A percentile compares a stretch with the other conserved stretches of the same genome.
These are phyloP conservation scores for Polypterus senegalus DNA, from an alignment of 2,113 vertebrate species.

Conservation along the genomic window DNA sequence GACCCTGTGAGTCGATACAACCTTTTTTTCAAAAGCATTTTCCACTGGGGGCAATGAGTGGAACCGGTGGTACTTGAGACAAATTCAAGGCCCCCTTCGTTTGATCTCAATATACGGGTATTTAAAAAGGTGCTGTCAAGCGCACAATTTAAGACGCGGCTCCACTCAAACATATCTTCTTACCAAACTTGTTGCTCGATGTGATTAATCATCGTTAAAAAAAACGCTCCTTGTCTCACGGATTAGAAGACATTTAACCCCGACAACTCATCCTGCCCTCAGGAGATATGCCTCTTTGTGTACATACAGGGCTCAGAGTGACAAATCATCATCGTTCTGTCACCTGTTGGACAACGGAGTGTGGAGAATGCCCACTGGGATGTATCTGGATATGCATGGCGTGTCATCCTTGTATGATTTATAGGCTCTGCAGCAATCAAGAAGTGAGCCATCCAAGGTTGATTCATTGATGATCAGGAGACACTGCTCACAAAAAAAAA, in stretches of 20 bases:
- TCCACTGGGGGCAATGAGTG: too few relatives aligned
- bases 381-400: conserved; percentile 15
- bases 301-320: conserved; percentile 10
- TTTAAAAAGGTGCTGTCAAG: conserved; percentile 1
- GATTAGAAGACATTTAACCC: conserved; percentile 26
- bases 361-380: conserved; percentile 23
- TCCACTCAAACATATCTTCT: conserved; percentile 1
- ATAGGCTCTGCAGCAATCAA: too few relatives aligned
- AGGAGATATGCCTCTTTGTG: conserved; percentile 27
- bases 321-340: conserved; percentile 24
- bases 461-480: too few relatives aligned
- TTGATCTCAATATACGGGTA: not conserved
- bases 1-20: too few relatives aligned
- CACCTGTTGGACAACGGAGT: conserved; percentile 11
- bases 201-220: conserved; percentile 9
- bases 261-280: conserved; percentile 22
- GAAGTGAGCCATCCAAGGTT: too few relatives aligned
- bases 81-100: not conserved
- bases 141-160: conserved; percentile 12
- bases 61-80: too few relatives aligned
- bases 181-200: conserved; percentile 12
- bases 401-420: conserved; percentile 9
- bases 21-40: too few relatives aligned
- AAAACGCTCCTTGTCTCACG: conserved; percentile 10
- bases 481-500: too few relatives aligned